A percentile compares a stretch with the other conserved stretches of the same genome.
Conservation (phyloP, 2,113 vertebrate species). For the Chroicocephalus ridibundus region DNA sequence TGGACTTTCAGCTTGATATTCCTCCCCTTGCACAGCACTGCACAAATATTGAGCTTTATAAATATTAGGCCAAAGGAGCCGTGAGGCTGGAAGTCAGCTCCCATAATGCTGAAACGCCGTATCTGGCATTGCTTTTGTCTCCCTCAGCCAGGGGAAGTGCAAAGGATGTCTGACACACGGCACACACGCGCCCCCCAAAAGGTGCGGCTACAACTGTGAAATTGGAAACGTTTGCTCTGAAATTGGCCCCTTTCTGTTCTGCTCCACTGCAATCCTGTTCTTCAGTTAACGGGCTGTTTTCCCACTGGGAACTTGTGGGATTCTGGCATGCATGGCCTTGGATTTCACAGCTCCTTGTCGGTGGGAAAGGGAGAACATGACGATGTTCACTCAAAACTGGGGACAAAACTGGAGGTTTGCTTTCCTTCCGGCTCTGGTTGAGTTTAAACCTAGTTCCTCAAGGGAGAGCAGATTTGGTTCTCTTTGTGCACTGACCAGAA, state of each 20-base stretch:
- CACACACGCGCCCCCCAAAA: rapidly evolving
- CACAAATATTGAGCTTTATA: background rate
- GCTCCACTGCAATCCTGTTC: background rate
- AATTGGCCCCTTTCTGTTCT: background rate
- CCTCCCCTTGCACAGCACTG: background rate
- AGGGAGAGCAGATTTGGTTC: background rate
- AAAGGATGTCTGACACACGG: background rate
- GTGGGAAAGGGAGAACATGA: background rate
- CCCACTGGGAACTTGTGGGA: background rate
- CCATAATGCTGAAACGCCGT: background rate
- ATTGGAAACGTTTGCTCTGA: background rate
- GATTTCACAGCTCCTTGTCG: background rate
- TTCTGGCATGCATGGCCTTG: background rate
- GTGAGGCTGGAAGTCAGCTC: background rate
- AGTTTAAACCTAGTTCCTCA: background rate
- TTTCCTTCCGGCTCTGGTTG: background rate
- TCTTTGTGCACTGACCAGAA: background rate
- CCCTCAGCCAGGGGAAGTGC: background rate
- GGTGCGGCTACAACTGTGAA: rapidly evolving
- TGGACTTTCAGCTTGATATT: background rate
- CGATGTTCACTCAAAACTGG: background rate
- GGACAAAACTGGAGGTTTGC: background rate
- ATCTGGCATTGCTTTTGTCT: background rate
- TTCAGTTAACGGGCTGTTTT: background rate
- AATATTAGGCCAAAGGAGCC: background rate